Base-by-base conservation (phyloP, 2,113 vertebrate genomes). In the Galemys pyrenaicus region DNA sequence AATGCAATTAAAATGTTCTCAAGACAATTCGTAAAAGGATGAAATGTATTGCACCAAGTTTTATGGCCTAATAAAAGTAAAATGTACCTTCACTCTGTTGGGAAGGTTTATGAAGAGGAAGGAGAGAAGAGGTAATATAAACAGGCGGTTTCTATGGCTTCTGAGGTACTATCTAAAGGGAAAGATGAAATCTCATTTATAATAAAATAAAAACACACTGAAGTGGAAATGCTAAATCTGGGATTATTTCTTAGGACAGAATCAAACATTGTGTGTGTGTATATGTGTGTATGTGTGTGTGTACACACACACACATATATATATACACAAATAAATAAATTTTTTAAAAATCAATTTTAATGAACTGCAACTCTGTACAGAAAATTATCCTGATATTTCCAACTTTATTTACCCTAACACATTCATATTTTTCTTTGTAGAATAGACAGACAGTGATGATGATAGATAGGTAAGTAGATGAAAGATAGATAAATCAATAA, bases 1-100 rank as follows among this genome's bases (percentile, higher is more conserved):
- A 97, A 92, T 56, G 82, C 96, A 97, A 97, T 97, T 97, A 97
- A 94, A 97, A 96, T 93, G 96, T 97, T 97, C 96, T 97, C 96
- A 91, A 96, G 97, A 97, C 95, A 97, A 97, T 97, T 95, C 46
- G 17, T 91, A 96, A 97, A 96, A 93, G 93, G 89, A 90, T 92
- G 94, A 95, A 96, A 96, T 92, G 97, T 90, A 96, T 96, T 91
- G 93, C 93, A 92, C 87, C 92, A 95, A 94, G 95, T 94, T 97
- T 97, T 97, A 97, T 97, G 92, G 82, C 78, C 85, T 90, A 95
- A 95, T 97, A 97, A 97, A 97, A 92, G 64, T 90, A 97, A 96
- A 97, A 96, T 92, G 89, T 93, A 96, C 95, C 78, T 97, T 96
- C 90, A 35, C 74, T 95, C 87, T 92, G 54, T 87, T 94, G 95